These are phyloP conservation scores for Eumaeus atala DNA, from an alignment of 1,140 invertebrate genomes.

Conservation along the genomic window DNA sequence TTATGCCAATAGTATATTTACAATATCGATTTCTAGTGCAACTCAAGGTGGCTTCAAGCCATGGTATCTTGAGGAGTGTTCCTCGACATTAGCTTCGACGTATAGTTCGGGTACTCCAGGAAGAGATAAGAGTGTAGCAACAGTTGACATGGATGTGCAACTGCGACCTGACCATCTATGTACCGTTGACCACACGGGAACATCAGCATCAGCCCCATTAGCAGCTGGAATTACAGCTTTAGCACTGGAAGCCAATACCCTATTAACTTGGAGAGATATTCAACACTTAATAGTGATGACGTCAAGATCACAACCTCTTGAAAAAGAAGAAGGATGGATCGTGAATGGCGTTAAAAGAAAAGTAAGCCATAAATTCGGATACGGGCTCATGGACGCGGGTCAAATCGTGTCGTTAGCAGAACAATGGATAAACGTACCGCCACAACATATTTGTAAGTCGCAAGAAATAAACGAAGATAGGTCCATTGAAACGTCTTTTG, in stretches of 20 bases:
- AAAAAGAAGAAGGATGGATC: constrained; percentile 91
- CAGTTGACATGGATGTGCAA: constrained; percentile 93
- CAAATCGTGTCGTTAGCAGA: constrained; percentile 92
- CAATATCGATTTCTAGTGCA: constrained; percentile 95
- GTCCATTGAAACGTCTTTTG: constrained; percentile 81
- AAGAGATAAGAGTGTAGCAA: constrained; percentile 93
- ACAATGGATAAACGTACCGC: constrained; percentile 94
- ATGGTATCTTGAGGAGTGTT: constrained; percentile 98
- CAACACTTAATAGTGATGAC: constrained; percentile 96
- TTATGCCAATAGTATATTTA: constrained; percentile 98
- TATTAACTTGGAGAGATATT: constrained; percentile 96
- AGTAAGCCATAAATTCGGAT: constrained; percentile 96
- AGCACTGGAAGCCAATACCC: constrained; percentile 93
- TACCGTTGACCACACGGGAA: constrained; percentile 91
- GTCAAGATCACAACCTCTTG: constrained; percentile 84
- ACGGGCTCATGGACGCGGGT: constrained; percentile 96
- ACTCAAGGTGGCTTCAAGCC: constrained; percentile 96
- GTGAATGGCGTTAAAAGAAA: constrained; percentile 92
- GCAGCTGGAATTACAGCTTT: constrained; percentile 96
- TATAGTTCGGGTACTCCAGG: constrained; percentile 95
- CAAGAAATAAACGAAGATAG: constrained; percentile 89
- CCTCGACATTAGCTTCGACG: constrained; percentile 95
- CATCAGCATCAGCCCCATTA: constrained; percentile 94
- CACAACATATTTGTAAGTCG: constrained; percentile 95
- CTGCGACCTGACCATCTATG: constrained; percentile 88